phyloP scores from a whole-genome alignment of 2,113 vertebrate genomes.

The Dunckerocampus dactyliophorus region DNA sequence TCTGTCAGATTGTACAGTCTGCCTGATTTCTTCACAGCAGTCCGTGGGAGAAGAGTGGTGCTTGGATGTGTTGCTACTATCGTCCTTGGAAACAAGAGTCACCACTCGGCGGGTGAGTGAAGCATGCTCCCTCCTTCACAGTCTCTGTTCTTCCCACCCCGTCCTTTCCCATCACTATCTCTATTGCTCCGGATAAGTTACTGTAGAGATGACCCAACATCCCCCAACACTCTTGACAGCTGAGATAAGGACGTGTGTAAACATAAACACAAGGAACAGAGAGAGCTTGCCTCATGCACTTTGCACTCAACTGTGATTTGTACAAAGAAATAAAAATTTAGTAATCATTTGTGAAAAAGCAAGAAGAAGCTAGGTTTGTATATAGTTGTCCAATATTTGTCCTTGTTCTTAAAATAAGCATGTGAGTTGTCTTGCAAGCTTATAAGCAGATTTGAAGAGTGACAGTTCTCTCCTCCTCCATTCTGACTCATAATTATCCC shows the following conservation, averaged over 20 bases:
- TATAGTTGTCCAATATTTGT: slow-evolving; percentile 2
- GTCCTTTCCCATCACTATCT: slow-evolving; percentile 44
- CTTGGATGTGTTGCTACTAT: slow-evolving; percentile 68
- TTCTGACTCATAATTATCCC: slow-evolving; percentile 60
- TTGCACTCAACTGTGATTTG: neutral
- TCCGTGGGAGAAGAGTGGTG: slow-evolving; percentile 52
- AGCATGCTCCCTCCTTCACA: slow-evolving; percentile 48
- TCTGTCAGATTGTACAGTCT: slow-evolving; percentile 36
- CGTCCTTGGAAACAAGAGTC: slow-evolving; percentile 80
- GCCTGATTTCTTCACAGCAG: slow-evolving; percentile 49
- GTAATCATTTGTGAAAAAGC: slow-evolving; percentile 16
- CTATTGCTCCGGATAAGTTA: slow-evolving; percentile 49
- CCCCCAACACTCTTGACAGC: slow-evolving; percentile 40
- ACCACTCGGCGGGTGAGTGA: slow-evolving; percentile 59
- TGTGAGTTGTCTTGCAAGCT: slow-evolving; percentile 36
- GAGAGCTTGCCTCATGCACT: slow-evolving; percentile 26
- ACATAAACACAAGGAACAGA: slow-evolving; percentile 41
- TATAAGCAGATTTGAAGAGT: slow-evolving; percentile 46
- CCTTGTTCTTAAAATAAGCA: slow-evolving; percentile 55
- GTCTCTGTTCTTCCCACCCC: slow-evolving; percentile 64
- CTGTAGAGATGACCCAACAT: slow-evolving; percentile 48
- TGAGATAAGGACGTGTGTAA: slow-evolving; percentile 50
- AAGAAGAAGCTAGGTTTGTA: slow-evolving; percentile 5
- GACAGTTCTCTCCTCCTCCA: slow-evolving; percentile 51
- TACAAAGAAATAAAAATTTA: neutral